Conservation (phyloP, 2,888 invertebrate genomes). For the Endotricha flammealis region DNA sequence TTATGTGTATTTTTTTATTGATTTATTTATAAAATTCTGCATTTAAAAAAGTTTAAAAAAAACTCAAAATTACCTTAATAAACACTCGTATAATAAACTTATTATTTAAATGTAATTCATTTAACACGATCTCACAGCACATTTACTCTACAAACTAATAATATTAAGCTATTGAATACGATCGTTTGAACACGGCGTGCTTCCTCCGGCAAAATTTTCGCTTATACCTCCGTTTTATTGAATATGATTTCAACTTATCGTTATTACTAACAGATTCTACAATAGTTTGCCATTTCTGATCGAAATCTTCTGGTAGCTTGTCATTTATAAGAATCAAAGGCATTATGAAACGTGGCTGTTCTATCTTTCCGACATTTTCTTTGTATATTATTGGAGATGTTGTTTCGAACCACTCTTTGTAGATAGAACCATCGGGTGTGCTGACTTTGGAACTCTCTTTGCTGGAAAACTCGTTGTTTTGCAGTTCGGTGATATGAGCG, state of each 20-base stretch:
- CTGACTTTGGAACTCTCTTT: slow-evolving; percentile 41
- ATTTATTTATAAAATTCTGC: no score
- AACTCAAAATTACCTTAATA: no score
- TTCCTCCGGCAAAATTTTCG: slow-evolving; percentile 60
- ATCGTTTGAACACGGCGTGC: slow-evolving; percentile 59
- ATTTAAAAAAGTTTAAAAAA: no score
- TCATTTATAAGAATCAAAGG: slow-evolving; percentile 68
- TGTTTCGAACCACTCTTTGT: slow-evolving; percentile 38
- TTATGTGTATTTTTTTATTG: no score
- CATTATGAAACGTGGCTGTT: slow-evolving; percentile 32
- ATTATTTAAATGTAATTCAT: no score
- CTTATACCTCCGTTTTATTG: slow-evolving; percentile 49
- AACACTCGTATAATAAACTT: no score
- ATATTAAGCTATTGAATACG: slow-evolving; percentile 63
- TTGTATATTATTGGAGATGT: slow-evolving; percentile 32
- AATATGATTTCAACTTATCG: slow-evolving; percentile 52
- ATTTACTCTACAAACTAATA: neutral
- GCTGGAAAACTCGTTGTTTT: slow-evolving; percentile 49
- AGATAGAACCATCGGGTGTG: slow-evolving; percentile 35
- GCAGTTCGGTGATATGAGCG: slow-evolving; percentile 34
- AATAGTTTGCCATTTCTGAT: slow-evolving; percentile 54
- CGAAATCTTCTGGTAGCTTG: slow-evolving; percentile 60
- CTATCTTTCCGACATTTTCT: slow-evolving; percentile 28
- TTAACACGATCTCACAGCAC: no score
- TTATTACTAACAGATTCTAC: slow-evolving; percentile 45